Evolutionary conservation across 2,888 invertebrate species (phyloP).

Genomic region (Bhutanitis thaidina): DNA sequence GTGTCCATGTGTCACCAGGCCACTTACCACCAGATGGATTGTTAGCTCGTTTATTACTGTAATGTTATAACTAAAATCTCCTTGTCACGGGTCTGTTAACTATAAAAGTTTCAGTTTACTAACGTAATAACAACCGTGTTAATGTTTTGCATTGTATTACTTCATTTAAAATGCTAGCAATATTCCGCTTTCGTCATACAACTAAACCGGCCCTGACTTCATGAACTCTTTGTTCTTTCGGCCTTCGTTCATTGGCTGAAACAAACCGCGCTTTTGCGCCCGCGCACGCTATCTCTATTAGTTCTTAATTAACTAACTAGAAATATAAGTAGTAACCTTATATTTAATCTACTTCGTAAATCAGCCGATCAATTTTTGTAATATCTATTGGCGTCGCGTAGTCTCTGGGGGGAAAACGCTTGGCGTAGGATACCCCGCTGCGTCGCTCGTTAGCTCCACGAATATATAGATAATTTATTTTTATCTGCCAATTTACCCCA

Average conservation of each 20-base stretch:
- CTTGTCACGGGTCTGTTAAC: too few species aligned
- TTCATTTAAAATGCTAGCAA: slow-evolving; percentile 6
- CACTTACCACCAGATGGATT: too few species aligned
- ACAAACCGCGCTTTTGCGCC: slow-evolving; percentile 57
- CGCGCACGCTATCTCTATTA: slow-evolving; percentile 35
- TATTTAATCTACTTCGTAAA: slow-evolving; percentile 17
- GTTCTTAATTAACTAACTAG: slow-evolving; percentile 3
- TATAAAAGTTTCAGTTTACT: too few species aligned
- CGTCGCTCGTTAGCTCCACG: slow-evolving; percentile 64
- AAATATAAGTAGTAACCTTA: slow-evolving; percentile 4
- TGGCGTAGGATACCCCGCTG: slow-evolving; percentile 52
- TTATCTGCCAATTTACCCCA: slow-evolving; percentile 76
- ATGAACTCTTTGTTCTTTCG: slow-evolving; percentile 16
- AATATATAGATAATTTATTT: slow-evolving; percentile 68
- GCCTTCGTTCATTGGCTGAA: slow-evolving; percentile 38
- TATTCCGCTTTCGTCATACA: slow-evolving; percentile 18
- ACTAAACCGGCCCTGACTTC: slow-evolving; percentile 35
- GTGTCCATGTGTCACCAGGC: too few species aligned
- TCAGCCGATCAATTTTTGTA: slow-evolving; percentile 31
- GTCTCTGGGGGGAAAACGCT: slow-evolving; percentile 61
- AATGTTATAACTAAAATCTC: too few species aligned
- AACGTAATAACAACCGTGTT: neutral
- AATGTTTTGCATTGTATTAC: too few species aligned
- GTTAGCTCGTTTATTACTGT: too few species aligned
- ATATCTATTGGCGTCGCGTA: slow-evolving; percentile 55